Conservation (phyloP, 2,888 invertebrate genomes). For the Agrochola macilenta region DNA sequence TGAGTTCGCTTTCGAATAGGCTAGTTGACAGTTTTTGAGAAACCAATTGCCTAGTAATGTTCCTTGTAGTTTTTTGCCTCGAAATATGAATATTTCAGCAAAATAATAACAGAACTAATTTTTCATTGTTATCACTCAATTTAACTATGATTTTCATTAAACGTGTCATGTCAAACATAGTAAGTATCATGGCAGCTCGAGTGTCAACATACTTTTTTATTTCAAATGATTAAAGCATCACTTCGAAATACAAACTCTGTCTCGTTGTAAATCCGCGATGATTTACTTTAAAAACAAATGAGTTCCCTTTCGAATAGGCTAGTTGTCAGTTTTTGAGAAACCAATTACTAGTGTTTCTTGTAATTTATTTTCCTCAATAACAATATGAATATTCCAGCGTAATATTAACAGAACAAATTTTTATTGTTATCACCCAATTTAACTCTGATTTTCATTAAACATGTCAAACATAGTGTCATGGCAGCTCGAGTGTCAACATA, state of each 20-base stretch:
- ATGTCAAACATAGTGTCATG: background rate
- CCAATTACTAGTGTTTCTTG: too few species aligned
- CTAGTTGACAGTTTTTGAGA: too few species aligned
- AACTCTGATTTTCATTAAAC: too few species aligned
- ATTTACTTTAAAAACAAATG: too few species aligned
- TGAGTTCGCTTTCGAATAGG: too few species aligned
- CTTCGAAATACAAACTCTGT: too few species aligned
- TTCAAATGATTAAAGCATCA: background rate
- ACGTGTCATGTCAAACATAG: background rate
- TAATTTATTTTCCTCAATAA: background rate
- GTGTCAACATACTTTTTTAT: background rate
- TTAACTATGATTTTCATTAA: background rate
- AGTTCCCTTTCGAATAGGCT: too few species aligned
- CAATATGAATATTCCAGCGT: background rate
- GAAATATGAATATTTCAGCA: background rate
- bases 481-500: background rate
- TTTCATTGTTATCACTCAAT: background rate
- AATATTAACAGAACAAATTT: background rate
- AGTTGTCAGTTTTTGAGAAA: too few species aligned
- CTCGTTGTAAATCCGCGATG: too few species aligned
- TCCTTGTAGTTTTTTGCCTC: background rate
- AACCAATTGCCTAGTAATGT: too few species aligned
- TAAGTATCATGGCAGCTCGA: background rate
- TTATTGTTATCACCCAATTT: background rate
- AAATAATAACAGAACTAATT: background rate